Percentiles rank a stretch among this genome's conserved stretches.
These are phyloP conservation scores for Anomalospiza imberbis DNA, from an alignment of 2,797 vertebrate species.

Conservation along the genomic window DNA sequence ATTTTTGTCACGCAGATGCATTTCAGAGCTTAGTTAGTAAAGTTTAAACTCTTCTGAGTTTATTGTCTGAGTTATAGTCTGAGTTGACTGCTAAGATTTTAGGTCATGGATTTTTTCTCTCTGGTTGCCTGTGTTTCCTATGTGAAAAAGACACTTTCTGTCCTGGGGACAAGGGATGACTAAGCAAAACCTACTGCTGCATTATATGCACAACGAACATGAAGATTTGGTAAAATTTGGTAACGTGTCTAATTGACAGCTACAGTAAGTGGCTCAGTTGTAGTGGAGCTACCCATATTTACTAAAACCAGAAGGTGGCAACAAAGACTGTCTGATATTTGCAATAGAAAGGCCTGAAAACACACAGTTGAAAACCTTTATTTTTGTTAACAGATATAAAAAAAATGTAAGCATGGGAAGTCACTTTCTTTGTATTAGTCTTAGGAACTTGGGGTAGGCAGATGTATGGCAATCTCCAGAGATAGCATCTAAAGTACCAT, in stretches of 20 bases:
- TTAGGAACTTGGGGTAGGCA: not conserved
- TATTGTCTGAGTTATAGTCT: not conserved
- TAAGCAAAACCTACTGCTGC: not conserved
- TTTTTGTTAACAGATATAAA: not conserved
- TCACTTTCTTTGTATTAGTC: not conserved
- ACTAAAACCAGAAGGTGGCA: conserved; percentile 53
- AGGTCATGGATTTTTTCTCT: not conserved
- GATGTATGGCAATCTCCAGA: not conserved
- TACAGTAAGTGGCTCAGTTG: not conserved
- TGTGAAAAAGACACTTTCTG: not conserved
- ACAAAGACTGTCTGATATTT: conserved; percentile 9
- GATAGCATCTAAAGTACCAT: not conserved
- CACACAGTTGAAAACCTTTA: not conserved
- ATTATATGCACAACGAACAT: not conserved
- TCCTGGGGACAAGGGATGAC: not conserved
- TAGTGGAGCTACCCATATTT: not conserved
- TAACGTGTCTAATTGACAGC: not conserved
- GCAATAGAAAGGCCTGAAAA: not conserved
- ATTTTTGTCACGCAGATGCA: not conserved
- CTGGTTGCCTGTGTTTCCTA: not conserved
- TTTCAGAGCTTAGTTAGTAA: not conserved
- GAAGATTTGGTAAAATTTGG: not conserved
- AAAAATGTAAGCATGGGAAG: not conserved
- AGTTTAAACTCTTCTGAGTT: not conserved
- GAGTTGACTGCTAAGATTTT: not conserved